Base-by-base conservation (phyloP, 2,113 vertebrate species). In the Rallus limicola region DNA sequence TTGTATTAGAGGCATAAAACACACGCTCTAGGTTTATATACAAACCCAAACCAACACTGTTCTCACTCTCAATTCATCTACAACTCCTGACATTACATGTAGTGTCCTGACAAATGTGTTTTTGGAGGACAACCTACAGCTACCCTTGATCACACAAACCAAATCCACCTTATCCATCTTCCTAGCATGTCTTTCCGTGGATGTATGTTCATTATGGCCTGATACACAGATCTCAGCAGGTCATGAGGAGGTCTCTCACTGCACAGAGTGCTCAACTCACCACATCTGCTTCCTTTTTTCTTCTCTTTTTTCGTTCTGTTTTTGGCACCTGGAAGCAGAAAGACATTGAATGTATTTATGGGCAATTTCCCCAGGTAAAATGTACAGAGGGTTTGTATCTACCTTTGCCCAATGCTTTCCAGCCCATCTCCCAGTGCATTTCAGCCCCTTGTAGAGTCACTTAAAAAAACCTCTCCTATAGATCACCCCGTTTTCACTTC, bases 271-370 rank as follows among this genome's bases (percentile, higher is more conserved):
- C 59, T 81, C 65, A 91, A 98, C 99, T 99, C 97, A 99, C 99
- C 95, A 99, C 97, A 94, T 99, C 99, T 0, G 95, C 92, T 96
- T 99, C 99, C 94, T 99, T 99, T 97, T 99, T 99, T 85, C 99
- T 98, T 86, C 99, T 98, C 97, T 99, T 99, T 89, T 99, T 99
- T 67, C 99, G 98, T 96, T 99, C 99, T 0, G 98, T 98, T 98
- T 99, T 99, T 83, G 98, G 98, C 20, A 98, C 97, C 98, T 98
- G 96, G 82, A 7, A 23, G 69, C 16, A 34, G 70, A 82, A 80
- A 83, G 82, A 92, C 38, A 92, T 70, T 19, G 36, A 92, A 24
- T 2, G 3, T 33, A 72, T 67, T 75, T 69, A 68, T 0, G 3
- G 25, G 34, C 24, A 74, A 16, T 69, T 89, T 52, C 60, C 12